Evolutionary conservation across 35 echinoderm and acorn worm species (phyloP).

Genomic region (Hemicentrotus pulcherrimus): DNA sequence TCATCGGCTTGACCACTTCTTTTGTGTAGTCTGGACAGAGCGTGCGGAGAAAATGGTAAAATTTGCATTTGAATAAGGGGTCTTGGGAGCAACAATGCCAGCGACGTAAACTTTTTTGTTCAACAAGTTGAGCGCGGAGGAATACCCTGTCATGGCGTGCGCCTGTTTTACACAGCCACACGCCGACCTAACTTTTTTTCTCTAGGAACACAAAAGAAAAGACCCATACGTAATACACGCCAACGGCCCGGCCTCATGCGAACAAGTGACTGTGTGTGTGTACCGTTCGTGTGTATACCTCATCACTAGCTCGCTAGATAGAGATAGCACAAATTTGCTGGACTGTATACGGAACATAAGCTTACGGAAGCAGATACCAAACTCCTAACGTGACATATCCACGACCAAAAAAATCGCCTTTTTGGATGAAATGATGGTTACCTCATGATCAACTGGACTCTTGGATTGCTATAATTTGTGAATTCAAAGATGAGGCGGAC

Average conservation of each 20-base stretch:
- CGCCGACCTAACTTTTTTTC: constrained; percentile 37
- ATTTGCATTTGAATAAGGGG: constrained; percentile 38
- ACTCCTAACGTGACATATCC: neutral
- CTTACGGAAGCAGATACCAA: constrained; percentile 6
- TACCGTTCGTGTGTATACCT: neutral
- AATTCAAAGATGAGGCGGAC: constrained; percentile 41
- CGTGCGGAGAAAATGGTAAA: constrained; percentile 42
- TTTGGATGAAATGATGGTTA: constrained; percentile 29
- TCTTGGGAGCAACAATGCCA: constrained; percentile 22
- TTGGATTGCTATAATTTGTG: constrained; percentile 45
- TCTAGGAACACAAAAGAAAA: constrained; percentile 29
- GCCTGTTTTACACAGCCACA: constrained; percentile 40
- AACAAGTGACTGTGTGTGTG: constrained; percentile 44
- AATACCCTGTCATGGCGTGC: neutral
- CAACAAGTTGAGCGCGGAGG: constrained; percentile 33
- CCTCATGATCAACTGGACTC: constrained; percentile 7
- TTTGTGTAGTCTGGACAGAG: constrained; percentile 29
- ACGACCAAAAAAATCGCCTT: neutral
- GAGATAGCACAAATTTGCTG: neutral
- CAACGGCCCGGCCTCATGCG: neutral
- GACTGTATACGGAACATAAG: neutral
- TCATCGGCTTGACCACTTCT: constrained; percentile 16
- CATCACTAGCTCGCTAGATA: neutral
- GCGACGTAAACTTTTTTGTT: constrained; percentile 24
- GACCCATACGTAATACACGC: constrained; percentile 38